A percentile compares a stretch with the other conserved stretches of the same genome.
These are phyloP conservation scores for Poecilia velifera DNA, from an alignment of 2,797 vertebrate genomes.

Conservation along the genomic window DNA sequence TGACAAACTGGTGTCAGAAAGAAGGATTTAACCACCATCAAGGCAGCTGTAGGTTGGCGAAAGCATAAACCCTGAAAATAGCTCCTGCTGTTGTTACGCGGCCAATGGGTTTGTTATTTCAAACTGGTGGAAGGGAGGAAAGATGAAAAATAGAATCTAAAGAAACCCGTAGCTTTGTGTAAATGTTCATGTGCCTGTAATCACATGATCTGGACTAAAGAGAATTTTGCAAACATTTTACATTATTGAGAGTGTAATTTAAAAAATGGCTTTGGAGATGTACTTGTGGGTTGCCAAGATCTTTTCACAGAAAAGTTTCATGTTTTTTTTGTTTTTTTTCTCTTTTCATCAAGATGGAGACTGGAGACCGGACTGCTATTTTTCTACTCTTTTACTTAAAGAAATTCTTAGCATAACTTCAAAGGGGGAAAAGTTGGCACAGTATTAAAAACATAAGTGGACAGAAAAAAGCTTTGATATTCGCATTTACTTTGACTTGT, in stretches of 20 bases:
- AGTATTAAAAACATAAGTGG: background rate
- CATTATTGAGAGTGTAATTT: background rate
- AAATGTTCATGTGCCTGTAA: background rate
- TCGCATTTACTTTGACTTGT: background rate
- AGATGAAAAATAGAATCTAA: background rate
- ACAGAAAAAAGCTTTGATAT: background rate
- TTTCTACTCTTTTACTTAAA: background rate
- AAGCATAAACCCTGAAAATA: background rate
- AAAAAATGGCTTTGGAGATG: background rate
- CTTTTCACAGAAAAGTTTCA: background rate
- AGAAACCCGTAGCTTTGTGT: background rate
- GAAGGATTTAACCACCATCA: slow-evolving; percentile 27
- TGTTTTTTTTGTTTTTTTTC: background rate
- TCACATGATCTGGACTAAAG: background rate
- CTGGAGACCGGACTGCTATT: background rate
- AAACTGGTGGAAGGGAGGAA: background rate
- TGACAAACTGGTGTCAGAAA: slow-evolving; percentile 11
- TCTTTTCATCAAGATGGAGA: background rate
- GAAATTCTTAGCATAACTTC: background rate
- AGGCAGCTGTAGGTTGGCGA: background rate
- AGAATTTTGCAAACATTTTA: background rate
- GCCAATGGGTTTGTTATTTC: background rate
- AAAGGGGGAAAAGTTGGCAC: background rate
- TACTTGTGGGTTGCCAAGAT: background rate
- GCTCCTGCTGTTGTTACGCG: background rate